Base-by-base conservation (phyloP, 2,113 vertebrate genomes). In the Peromyscus polionotus region DNA sequence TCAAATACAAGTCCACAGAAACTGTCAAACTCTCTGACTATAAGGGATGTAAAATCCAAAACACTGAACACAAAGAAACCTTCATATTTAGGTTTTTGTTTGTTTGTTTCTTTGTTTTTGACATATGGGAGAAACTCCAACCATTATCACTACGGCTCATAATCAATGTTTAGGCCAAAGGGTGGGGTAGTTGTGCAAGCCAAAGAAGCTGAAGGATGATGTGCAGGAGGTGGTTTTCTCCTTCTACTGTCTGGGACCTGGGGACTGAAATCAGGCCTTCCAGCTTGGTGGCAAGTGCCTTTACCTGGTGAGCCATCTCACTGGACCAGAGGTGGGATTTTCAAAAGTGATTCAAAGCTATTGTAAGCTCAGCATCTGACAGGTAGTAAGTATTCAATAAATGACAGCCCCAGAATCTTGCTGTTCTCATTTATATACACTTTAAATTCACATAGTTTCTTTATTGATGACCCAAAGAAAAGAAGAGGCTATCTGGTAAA, bases 391-490 rank as follows among this genome's bases (percentile, higher is more conserved):
- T 28, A 10, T 57, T 96, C 61, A 77, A 81, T 70, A 94, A 94
- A 89, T 3, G 10, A 24, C 12, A 95, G 61, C 54, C 72, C 68
- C 61, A 70, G 5, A 31, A 59, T 76, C 75, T 68, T 45, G 11
- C 54, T 88, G 86, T 91, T 68, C 51, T 75, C 36, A 94, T 67
- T 51, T 87, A 28, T 2, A 80, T 39, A 17, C 31, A 61, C 26
- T 86, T 86, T 88, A 26, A 83, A 48, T 85, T 51, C 67, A 67
- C 10, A 20, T 61, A 17, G 33, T 80, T 94, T 86, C 45, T 86
- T 94, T 88, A 93, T 1, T 73, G 92, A 45, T 57, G 16, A 65
- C 19, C 73, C 1, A 93, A 39, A 33, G 88, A 95, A 96, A 79
- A 13, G 7, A 77, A 11, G 45, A 26, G 3, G 22, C 14, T 16